Evolutionary conservation across 53 echinoderm and acorn worm species (phyloP).

Genomic region (Henricia sp.): DNA sequence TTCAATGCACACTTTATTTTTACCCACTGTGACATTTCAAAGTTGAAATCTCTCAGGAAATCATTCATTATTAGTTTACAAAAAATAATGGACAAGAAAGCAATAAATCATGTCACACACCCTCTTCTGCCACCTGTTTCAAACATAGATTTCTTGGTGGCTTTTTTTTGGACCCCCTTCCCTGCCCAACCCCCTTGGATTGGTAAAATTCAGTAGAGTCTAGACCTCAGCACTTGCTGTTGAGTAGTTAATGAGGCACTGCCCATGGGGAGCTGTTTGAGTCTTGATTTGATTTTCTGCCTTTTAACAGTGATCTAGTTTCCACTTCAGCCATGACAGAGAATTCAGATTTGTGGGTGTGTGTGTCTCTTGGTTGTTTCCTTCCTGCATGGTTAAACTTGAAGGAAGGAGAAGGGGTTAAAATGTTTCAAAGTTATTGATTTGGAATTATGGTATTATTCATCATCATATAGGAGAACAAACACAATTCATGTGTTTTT

Average conservation of each 20-base stretch:
- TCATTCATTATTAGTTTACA: background rate
- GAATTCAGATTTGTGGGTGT: background rate
- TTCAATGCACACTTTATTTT: no score
- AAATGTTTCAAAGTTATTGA: no score
- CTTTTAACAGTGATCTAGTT: slow-evolving; percentile 30
- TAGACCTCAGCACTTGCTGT: background rate
- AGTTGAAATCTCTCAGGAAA: background rate
- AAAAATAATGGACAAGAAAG: background rate
- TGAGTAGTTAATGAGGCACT: slow-evolving; percentile 5
- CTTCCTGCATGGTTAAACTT: no score
- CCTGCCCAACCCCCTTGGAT: no score
- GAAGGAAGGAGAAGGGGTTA: no score
- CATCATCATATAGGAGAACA: no score
- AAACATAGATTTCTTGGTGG: background rate
- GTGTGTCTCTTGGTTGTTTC: background rate
- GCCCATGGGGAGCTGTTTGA: slow-evolving; percentile 12
- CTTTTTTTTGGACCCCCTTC: no score
- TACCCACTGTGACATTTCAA: no score
- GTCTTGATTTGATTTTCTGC: slow-evolving; percentile 49
- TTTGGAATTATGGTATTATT: no score
- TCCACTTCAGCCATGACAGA: background rate
- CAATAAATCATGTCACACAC: slow-evolving; percentile 16
- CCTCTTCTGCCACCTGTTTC: slow-evolving; percentile 16
- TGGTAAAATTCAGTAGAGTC: background rate
- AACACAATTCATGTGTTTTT: no score